Evolutionary conservation across 1,140 invertebrate species (phyloP), one percentile per base, ranked within the genome.

Genomic region (Saccostrea glomerata): DNA sequence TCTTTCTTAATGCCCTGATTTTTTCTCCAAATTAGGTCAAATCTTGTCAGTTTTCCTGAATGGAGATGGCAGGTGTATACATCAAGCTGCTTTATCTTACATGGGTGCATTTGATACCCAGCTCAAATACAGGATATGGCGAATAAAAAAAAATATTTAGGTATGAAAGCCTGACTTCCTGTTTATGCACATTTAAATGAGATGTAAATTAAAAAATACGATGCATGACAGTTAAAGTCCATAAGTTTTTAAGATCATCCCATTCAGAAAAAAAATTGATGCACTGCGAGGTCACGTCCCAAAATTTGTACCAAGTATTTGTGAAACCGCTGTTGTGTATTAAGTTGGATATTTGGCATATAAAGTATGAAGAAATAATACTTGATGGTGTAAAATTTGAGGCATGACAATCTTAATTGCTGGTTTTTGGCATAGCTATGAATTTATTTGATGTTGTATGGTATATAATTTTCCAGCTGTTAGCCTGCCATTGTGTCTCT

Each of bases 31-130:
- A 77, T 30, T 77, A 77, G 70, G 70, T 77, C 70, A 77, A 36
- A 77, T 30, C 70, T 77, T 66, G 60, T 77, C 70, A 77, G 25
- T 15, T 77, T 77, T 77, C 70, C 13, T 77, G 70, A 77, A 77
- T 77, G 70, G 15, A 30, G 9, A 36, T 77, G 70, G 70, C 70
- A 77, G 70, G 70, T 77, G 70, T 77, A 73, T 73, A 36, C 11
- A 36, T 36, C 30, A 1, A 36, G 15, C 23, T 77, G 70, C 70
- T 77, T 77, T 77, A 77, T 77, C 70, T 77, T 47, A 40, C 25
- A 25, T 36, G 70, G 70, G 23, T 30, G 70, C 11, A 77, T 36
- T 77, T 77, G 70, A 77, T 30, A 77, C 70, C 30, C 25, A 30
- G 25, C 23, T 73, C 23, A 73, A 73, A 30, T 30, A 73, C 66